Percentiles rank a stretch among this genome's conserved stretches.
Conservation (phyloP, 2,888 invertebrate genomes). For the Sinhomidia bicolor region DNA sequence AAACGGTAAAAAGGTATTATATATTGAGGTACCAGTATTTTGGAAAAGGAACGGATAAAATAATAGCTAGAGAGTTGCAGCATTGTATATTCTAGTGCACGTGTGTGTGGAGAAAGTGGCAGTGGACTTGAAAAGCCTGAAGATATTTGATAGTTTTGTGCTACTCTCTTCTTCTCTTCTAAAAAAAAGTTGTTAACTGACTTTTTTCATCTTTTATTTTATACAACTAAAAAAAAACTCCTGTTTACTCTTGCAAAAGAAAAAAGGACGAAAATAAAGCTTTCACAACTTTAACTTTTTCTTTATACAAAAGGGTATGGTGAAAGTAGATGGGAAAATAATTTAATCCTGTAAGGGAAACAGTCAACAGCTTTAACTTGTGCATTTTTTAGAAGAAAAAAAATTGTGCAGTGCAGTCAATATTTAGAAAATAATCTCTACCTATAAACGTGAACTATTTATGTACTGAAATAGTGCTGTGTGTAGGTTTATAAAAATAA, state of each 20-base stretch:
- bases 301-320: not conserved
- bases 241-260: not conserved
- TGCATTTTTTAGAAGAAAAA: not conserved
- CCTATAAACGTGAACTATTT: too few relatives aligned
- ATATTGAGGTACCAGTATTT: too few relatives aligned
- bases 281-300: not conserved
- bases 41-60: too few relatives aligned
- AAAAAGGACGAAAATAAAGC: not conserved
- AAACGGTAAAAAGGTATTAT: too few relatives aligned
- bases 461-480: too few relatives aligned
- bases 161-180: not conserved
- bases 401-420: not conserved
- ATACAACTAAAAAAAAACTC: not conserved
- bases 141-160: not conserved
- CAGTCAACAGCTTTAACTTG: not conserved
- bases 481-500: too few relatives aligned
- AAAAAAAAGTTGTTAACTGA: constrained; percentile 38
- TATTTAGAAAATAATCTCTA: not conserved
- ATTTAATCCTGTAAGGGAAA: not conserved
- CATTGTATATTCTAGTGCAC: constrained; percentile 5
- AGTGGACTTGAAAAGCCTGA: constrained; percentile 23
- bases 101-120: constrained; percentile 22
- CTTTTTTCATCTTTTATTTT: constrained; percentile 30
- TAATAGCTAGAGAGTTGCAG: too few relatives aligned
- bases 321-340: not conserved